These are phyloP conservation scores for Catostylus mosaicus DNA, from an alignment of 30 jellyfish, hydroid and myxozoan genomes.

Conservation along the genomic window DNA sequence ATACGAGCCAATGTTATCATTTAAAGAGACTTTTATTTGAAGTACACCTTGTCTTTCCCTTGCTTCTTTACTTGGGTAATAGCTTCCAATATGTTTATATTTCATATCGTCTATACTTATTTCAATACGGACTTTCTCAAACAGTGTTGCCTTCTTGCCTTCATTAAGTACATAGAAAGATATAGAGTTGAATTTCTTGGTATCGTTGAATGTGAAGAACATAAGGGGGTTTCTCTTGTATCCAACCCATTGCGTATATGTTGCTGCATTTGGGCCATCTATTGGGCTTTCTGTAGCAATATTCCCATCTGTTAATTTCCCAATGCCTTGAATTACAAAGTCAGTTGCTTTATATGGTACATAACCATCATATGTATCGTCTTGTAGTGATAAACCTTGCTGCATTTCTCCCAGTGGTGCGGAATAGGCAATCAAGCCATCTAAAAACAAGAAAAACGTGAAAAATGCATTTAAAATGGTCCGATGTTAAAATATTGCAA, in stretches of 20 bases:
- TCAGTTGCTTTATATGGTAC: constrained; percentile 24
- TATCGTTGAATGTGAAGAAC: constrained; percentile 40
- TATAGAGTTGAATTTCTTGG: constrained; percentile 32
- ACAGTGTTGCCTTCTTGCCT: constrained; percentile 23
- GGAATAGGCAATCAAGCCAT: constrained; percentile 69
- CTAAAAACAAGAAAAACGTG: constrained; percentile 20
- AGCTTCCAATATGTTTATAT: constrained; percentile 29
- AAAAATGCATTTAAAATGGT: too few relatives aligned
- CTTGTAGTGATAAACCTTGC: constrained; percentile 47
- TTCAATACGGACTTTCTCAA: constrained; percentile 37
- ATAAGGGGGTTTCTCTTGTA: constrained; percentile 50
- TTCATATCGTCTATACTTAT: constrained; percentile 37
- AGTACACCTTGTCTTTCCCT: constrained; percentile 29
- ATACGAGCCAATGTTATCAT: constrained; percentile 50
- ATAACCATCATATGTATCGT: constrained; percentile 61
- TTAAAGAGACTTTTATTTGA: constrained; percentile 29
- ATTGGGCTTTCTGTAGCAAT: constrained; percentile 37
- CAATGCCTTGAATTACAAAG: constrained; percentile 67
- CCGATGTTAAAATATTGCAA: not conserved
- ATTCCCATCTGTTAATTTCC: constrained; percentile 70
- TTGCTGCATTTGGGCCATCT: not conserved
- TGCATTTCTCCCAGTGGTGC: constrained; percentile 73
- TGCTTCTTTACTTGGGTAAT: constrained; percentile 37
- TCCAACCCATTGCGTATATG: constrained; percentile 63
- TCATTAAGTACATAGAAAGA: constrained; percentile 41